Percentiles rank a stretch among this genome's conserved stretches.
Evolutionary conservation across 2,888 invertebrate species (phyloP).

Genomic region (Leptinotarsa peninsularis): DNA sequence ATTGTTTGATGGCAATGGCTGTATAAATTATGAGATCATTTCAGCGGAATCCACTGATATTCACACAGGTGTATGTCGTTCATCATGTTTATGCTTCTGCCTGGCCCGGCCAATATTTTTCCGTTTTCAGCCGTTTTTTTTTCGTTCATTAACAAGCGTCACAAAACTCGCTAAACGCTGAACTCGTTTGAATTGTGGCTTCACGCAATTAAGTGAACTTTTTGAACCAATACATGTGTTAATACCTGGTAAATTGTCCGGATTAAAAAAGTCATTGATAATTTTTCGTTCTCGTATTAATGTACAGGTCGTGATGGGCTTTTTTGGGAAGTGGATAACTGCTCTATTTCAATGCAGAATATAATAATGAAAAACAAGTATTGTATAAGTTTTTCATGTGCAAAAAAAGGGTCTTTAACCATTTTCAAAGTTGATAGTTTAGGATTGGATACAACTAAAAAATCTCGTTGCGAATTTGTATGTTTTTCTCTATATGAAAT

Average conservation of each 20-base stretch:
- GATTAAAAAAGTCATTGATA: conserved; percentile 10
- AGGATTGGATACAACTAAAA: too few species aligned
- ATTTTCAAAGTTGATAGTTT: too few species aligned
- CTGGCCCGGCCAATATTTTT: conserved; percentile 37
- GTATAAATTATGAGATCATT: conserved; percentile 62
- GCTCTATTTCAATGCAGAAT: too few species aligned
- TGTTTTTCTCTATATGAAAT: too few species aligned
- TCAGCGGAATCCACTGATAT: conserved; percentile 60
- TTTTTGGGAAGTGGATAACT: too few species aligned
- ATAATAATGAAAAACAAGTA: too few species aligned
- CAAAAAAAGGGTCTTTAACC: too few species aligned
- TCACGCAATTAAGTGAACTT: conserved; percentile 2
- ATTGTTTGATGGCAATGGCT: conserved; percentile 60
- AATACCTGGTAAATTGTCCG: conserved; percentile 4
- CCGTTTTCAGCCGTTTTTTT: conserved; percentile 30
- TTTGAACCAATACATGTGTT: conserved; percentile 18
- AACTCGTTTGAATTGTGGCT: conserved; percentile 32
- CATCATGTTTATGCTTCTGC: conserved; percentile 52
- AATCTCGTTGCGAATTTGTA: too few species aligned
- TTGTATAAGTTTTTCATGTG: too few species aligned
- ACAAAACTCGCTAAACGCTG: conserved; percentile 32
- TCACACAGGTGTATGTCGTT: conserved; percentile 60
- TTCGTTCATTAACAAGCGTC: conserved; percentile 37
- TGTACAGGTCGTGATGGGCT: background rate
- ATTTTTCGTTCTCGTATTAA: background rate